Base-by-base conservation (phyloP, 2,113 vertebrate genomes). In the Ctenodactylus gundi region DNA sequence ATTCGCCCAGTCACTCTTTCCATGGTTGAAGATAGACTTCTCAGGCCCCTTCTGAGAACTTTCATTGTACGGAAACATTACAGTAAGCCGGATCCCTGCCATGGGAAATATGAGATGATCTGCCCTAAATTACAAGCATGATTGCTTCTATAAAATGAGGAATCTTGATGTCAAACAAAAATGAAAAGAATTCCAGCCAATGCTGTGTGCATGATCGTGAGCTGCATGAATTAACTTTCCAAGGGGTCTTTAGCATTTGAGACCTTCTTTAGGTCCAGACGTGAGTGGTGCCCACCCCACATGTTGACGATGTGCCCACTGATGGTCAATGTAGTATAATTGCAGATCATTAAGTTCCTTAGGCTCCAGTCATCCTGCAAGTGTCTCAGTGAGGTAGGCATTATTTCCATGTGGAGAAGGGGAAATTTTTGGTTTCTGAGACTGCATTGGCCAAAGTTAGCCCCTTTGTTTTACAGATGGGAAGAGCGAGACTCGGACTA, bases 121-220 rank as follows among this genome's bases (percentile, higher is more conserved):
- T 39, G 41, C 51, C 27, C 46, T 93, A 75, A 58, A 36, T 49
- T 41, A 34, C 9, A 78, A 65, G 27, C 62, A 60, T 49, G 60
- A 62, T 64, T 57, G 39, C 68, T 73, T 67, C 39, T 67, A n/a
- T 83, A 67, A 80, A 85, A 39, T 70, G 31, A 93, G 12, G 46
- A 68, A 57, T 53, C 29, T 85, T 65, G 12, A 36, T 76, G 34
- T 76, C n/a, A 96, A 85, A 68, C 34, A 89, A 49, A 92, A 85
- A 55, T 80, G 29, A 68, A 39, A 83, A 73, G 3, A 46, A 39
- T 68, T n/a, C 41, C 17, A 89, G 53, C 21, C 65, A 87, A 23
- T 75, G 46, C 44, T 75, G 4, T 49, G 29, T 82, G 20, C n/a
- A 34, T 55, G 23, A 53, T 15, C 41, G 46, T 60, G 31, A 77